phyloP scores from a whole-genome alignment of 2,888 invertebrate species.

The Gibbula magus region DNA sequence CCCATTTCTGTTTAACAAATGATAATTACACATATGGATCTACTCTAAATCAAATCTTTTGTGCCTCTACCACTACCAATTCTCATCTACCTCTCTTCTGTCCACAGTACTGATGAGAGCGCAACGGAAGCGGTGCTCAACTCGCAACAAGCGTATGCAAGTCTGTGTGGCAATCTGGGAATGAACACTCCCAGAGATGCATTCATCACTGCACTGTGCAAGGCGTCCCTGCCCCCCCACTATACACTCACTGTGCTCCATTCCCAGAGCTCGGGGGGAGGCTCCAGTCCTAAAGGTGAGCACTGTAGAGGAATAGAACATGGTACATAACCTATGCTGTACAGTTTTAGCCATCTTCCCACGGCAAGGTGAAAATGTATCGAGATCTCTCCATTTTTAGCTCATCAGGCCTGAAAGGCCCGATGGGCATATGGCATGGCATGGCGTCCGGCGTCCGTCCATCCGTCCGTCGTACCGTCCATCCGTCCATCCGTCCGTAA shows the following conservation, averaged over 20 bases:
- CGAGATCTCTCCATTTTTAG: too few species aligned
- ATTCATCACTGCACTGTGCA: conserved; percentile 94
- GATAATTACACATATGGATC: too few species aligned
- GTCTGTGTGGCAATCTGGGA: conserved; percentile 90
- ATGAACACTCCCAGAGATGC: conserved; percentile 90
- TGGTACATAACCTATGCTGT: not conserved
- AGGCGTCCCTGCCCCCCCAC: conserved; percentile 95
- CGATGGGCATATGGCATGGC: too few species aligned
- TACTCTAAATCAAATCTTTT: too few species aligned
- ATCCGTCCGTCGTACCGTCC: too few species aligned
- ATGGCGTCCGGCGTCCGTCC: too few species aligned
- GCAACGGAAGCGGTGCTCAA: conserved; percentile 93
- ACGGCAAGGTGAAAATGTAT: too few species aligned
- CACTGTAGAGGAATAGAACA: not conserved
- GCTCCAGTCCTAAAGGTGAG: conserved; percentile 39
- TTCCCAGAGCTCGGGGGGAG: conserved; percentile 43
- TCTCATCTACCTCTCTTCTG: not conserved
- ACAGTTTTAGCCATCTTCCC: too few species aligned
- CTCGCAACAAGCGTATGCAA: conserved; percentile 91
- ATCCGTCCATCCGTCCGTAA: too few species aligned
- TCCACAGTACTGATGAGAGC: conserved; percentile 88
- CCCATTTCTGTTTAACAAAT: too few species aligned
- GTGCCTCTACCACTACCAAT: not conserved
- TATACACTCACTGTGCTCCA: conserved; percentile 92
- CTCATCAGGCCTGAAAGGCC: too few species aligned